These are phyloP conservation scores for Epizoanthus rinbou DNA, from an alignment of 92 coral and sea anemone species.

Conservation along the genomic window DNA sequence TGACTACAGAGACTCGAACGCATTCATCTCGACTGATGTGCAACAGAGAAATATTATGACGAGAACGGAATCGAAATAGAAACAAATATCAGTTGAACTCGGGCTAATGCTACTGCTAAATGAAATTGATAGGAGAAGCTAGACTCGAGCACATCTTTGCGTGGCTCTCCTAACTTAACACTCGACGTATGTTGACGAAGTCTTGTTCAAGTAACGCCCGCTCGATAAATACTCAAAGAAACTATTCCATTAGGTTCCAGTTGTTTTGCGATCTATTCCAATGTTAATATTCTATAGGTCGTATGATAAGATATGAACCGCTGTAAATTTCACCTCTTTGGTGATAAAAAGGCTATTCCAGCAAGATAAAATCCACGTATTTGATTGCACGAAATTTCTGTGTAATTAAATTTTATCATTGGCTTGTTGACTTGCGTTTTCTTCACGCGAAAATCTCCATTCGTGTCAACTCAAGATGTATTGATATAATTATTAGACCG, in stretches of 20 bases:
- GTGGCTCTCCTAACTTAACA: background rate
- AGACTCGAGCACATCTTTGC: background rate
- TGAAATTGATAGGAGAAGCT: background rate
- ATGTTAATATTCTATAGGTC: constrained; percentile 70
- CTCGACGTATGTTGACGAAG: too few relatives aligned
- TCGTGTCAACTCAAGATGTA: constrained; percentile 7
- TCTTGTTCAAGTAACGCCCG: background rate
- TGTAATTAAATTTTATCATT: constrained; percentile 82
- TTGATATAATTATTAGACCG: background rate
- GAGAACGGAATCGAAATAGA: background rate
- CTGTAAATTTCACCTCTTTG: constrained; percentile 66
- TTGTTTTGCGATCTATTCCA: constrained; percentile 33
- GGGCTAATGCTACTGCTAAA: background rate
- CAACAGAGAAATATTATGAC: constrained; percentile 16
- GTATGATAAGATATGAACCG: constrained; percentile 70
- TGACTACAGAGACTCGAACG: background rate
- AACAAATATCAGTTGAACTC: background rate
- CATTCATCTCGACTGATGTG: constrained; percentile 11
- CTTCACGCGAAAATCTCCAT: constrained; percentile 13
- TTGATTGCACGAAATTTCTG: constrained; percentile 85
- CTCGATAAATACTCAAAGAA: constrained; percentile 1
- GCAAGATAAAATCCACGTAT: constrained; percentile 83
- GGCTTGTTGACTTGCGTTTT: constrained; percentile 36
- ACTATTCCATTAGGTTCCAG: background rate
- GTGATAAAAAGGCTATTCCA: constrained; percentile 74